Evolutionary conservation across 2,797 vertebrate species (phyloP), one percentile per base, ranked within the genome.

Genomic region (Micromesistius poutassou): DNA sequence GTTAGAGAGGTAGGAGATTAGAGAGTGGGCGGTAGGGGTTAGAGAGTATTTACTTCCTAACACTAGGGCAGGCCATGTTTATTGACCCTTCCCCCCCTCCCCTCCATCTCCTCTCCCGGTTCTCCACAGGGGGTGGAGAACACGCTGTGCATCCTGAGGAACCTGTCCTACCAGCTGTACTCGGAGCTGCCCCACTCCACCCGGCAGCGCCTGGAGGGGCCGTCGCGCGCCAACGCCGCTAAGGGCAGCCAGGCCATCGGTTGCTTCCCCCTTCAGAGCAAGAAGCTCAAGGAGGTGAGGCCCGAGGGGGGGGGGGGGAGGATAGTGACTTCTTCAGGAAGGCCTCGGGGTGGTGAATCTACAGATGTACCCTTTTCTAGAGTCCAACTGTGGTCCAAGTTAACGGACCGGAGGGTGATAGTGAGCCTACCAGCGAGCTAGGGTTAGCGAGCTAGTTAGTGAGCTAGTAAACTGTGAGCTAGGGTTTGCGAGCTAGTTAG

Each of bases 131-230:
- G 98, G 0, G 93, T 98, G 87, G 98, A 99, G 92, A 99, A 98
- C 0, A 95, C 95, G 0, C 88, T 98, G 81, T 99, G 98, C 0
- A 95, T 98, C 66, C 90, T 99, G 90, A 95, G 98, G 79, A 99
- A 99, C 92, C 93, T 99, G 87, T 98, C 97, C 76, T 98, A 97
- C 87, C 96, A 98, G 84, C 93, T 99, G 55, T 99, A 98, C 3
- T 90, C 93, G 0, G 98, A 99, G 90, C 96, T 99, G 84, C 96
- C 97, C 0, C 92, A 95, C 0, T 97, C 96, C 0, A 93, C 94
- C 0, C 93, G 95, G 1, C 93, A 95, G 83, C 94, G 95, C 33
- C 92, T 99, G 14, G 97, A 97, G 74, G 97, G 97, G 7, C 94
- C 94, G 16, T 89, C 93, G 0, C 92, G 93, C 30, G 91, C 91